Conservation (phyloP, 1,140 invertebrate genomes). For the Popillia japonica region DNA sequence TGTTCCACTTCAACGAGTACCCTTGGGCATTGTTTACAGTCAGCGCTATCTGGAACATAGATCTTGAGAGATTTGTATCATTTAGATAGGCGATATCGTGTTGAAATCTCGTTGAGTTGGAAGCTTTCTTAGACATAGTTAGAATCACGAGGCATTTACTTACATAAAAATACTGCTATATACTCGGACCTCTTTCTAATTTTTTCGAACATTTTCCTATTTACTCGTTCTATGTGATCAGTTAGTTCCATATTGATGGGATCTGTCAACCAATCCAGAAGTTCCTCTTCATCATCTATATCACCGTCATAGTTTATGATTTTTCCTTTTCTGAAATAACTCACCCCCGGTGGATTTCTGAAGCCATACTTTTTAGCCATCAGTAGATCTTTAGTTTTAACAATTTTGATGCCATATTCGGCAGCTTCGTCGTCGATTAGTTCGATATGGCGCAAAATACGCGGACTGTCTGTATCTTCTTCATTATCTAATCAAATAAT, state of each 20-base stretch:
- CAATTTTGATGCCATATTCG: conserved; percentile 92
- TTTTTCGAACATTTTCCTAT: conserved; percentile 92
- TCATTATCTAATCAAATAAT: conserved; percentile 73
- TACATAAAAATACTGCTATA: conserved; percentile 95
- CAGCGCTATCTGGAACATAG: conserved; percentile 83
- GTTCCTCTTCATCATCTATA: conserved; percentile 91
- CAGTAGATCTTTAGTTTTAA: conserved; percentile 86
- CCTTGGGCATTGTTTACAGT: conserved; percentile 91
- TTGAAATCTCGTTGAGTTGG: not conserved
- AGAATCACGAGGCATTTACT: conserved; percentile 58
- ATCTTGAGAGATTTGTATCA: not conserved
- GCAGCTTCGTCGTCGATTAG: conserved; percentile 90
- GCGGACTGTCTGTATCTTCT: conserved; percentile 79
- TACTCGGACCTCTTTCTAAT: conserved; percentile 90
- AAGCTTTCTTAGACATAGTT: not conserved
- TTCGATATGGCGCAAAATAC: conserved; percentile 84
- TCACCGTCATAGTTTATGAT: conserved; percentile 92
- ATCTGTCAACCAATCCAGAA: conserved; percentile 92
- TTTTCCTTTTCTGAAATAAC: conserved; percentile 91
- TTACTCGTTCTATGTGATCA: conserved; percentile 92
- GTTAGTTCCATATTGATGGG: conserved; percentile 94
- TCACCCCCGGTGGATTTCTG: conserved; percentile 87
- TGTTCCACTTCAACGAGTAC: conserved; percentile 90
- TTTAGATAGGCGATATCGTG: not conserved
- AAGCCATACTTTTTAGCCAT: conserved; percentile 96